Evolutionary conservation across 2,113 vertebrate genomes (phyloP), one percentile per base, ranked within the genome.

Genomic region (Larimichthys polyactis): DNA sequence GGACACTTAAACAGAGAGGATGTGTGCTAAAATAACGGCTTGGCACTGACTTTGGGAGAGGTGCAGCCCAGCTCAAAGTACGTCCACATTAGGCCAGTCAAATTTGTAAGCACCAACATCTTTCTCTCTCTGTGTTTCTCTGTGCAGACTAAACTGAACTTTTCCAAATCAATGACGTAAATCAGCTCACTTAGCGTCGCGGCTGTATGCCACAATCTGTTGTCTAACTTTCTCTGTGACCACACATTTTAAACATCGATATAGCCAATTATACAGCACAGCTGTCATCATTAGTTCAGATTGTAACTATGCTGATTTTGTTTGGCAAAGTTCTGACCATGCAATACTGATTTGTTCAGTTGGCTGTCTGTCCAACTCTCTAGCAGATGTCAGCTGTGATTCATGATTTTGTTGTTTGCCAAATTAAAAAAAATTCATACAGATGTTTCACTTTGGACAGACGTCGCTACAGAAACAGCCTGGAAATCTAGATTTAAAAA

Each of bases 1-100:
- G 62, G 44, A 44, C 48, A 59, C 66, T 73, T 71, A 76, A 77
- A 68, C 49, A 36, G 36, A 76, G 11, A 83, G 57, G 69, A 81
- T 83, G 74, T 69, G 60, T 64, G 32, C 43, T 63, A 19, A 78
- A 77, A 20, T 9, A 69, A 49, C 73, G 27, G 51, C 74, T 44
- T 51, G 4, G 71, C 20, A 15, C 43, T 11, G 58, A 48, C 36
- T 55, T 14, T 46, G 48, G n/a, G 22, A 59, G 52, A 46, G 46
- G 40, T 67, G 19, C 2, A 11, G 24, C n/a, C n/a, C 67, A 29
- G 36, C 7, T 8, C 77, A 20, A 78, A 40, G 36, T 20, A 32
- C 7, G 2, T n/a, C 27, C 44, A 63, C 17, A 51, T 63, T 40
- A 40, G 32, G 44, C 12, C 0, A 10, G 19, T 72, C n/a, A 32